Evolutionary conservation across 2,113 vertebrate genomes (phyloP).

Genomic region (Channa maculata): DNA sequence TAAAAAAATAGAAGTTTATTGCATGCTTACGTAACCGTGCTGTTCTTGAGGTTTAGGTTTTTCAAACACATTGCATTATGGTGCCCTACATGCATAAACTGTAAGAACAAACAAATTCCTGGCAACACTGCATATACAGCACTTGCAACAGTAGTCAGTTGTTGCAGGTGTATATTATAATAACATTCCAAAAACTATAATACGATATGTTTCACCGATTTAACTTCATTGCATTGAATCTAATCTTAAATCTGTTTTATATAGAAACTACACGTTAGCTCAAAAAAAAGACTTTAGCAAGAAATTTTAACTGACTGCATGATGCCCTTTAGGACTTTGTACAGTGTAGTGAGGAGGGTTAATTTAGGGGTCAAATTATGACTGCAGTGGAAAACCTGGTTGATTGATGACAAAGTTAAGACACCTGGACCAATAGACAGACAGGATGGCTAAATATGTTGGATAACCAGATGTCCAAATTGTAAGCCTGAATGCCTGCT

Average conservation of each 20-base stretch:
- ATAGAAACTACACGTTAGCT: no score
- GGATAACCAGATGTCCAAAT: conserved; percentile 32
- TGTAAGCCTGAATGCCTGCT: conserved; percentile 21
- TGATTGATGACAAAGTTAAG: conserved; percentile 16
- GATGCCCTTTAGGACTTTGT: no score
- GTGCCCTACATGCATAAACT: no score
- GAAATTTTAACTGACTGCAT: no score
- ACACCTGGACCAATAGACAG: conserved; percentile 19
- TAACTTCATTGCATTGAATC: no score
- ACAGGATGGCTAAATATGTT: conserved; percentile 33
- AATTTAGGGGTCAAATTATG: conserved; percentile 10
- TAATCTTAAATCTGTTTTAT: no score
- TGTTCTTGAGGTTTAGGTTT: neutral
- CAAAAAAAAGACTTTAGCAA: no score
- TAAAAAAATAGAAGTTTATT: neutral
- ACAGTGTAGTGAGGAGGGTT: neutral
- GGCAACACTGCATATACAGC: neutral
- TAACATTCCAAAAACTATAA: no score
- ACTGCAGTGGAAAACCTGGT: conserved; percentile 20
- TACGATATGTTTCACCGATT: no score
- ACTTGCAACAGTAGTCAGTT: neutral
- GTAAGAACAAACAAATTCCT: no score
- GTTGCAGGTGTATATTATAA: neutral
- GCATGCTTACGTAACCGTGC: neutral
- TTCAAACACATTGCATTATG: neutral